Base-by-base conservation (phyloP, 1,140 invertebrate species). In the Aphidius ervi region DNA sequence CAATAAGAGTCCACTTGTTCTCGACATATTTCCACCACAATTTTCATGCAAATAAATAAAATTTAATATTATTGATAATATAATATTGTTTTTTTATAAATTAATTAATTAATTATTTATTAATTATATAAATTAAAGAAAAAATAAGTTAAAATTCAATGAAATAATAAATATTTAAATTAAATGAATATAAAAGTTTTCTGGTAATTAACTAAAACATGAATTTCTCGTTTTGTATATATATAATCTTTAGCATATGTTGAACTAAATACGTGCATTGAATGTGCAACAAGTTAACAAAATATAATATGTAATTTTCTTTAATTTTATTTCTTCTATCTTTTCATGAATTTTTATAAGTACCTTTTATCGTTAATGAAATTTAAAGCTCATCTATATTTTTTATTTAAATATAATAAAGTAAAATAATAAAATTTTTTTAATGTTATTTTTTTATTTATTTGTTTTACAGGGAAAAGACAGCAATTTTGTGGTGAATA, bases 391-490 rank as follows among this genome's bases (percentile, higher is more conserved):
- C 16, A 1, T 16, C 16, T 16, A 16, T 16, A 16, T 16, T 16
- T 16, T 16, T 16, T 16, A 16, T 16, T 16, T 16, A 16, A 16
- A 16, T 16, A 16, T 16, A 16, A 16, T 16, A 16, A 16, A 16
- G 16, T 16, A 16, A 16, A 16, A 16, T 16, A 1, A 16, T 16
- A 16, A 16, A 16, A 16, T 16, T 0, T 16, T 16, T 16, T 16
- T 16, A 55, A 56, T 56, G 4, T 23, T 1, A 16, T 20, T 46
- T 31, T 31, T 42, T 41, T 41, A 6, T 41, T 40, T 46, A 37
- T 59, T 58, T 9, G 8, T 9, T 37, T 79, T 77, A 52, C 73
- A 84, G 83, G 78, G 76, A 54, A 79, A 80, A 63, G 84, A 82
- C 46, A 54, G 77, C 80, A 66, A 61, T 39, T 77, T 70, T 66